Conservation (phyloP, 2,888 invertebrate genomes). For the Capitulum mitella region DNA sequence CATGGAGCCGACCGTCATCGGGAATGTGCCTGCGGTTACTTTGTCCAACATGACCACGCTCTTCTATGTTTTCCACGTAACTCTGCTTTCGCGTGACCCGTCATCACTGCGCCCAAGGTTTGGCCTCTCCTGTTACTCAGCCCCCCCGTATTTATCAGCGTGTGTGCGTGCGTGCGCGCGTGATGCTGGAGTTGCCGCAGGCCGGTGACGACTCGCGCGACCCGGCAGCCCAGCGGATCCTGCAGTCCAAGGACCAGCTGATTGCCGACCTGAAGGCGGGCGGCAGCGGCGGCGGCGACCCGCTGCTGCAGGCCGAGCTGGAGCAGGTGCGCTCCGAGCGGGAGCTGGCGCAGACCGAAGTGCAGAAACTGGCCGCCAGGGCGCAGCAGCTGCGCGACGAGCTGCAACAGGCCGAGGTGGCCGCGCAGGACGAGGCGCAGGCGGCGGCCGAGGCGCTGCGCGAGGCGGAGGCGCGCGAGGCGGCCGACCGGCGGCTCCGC, state of each 20-base stretch:
- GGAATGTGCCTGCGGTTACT: too few relatives aligned
- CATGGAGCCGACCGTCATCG: too few relatives aligned
- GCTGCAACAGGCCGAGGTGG: slow-evolving; percentile 47
- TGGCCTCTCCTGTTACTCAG: too few relatives aligned
- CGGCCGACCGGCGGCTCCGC: slow-evolving; percentile 44
- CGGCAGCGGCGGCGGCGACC: slow-evolving; percentile 30
- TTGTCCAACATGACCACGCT: too few relatives aligned
- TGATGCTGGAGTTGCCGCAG: too few relatives aligned
- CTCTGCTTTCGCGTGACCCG: too few relatives aligned
- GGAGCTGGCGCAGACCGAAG: slow-evolving; percentile 53
- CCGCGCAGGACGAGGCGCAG: slow-evolving; percentile 47
- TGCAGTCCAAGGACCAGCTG: slow-evolving; percentile 67
- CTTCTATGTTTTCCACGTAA: too few relatives aligned
- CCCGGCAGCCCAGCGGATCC: slow-evolving; percentile 48
- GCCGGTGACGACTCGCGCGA: too few relatives aligned
- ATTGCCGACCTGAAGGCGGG: slow-evolving; percentile 53
- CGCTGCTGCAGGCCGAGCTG: slow-evolving; percentile 48
- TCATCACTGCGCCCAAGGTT: too few relatives aligned
- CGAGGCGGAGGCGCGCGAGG: slow-evolving; percentile 48
- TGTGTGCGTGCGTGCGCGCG: too few relatives aligned
- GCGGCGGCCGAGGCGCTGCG: slow-evolving; percentile 44
- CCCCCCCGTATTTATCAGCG: too few relatives aligned
- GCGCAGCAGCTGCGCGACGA: slow-evolving; percentile 48
- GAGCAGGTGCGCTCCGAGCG: slow-evolving; percentile 55
- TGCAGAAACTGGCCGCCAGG: slow-evolving; percentile 48